Evolutionary conservation across 2,888 invertebrate genomes (phyloP).

Genomic region (Euproctis similis): DNA sequence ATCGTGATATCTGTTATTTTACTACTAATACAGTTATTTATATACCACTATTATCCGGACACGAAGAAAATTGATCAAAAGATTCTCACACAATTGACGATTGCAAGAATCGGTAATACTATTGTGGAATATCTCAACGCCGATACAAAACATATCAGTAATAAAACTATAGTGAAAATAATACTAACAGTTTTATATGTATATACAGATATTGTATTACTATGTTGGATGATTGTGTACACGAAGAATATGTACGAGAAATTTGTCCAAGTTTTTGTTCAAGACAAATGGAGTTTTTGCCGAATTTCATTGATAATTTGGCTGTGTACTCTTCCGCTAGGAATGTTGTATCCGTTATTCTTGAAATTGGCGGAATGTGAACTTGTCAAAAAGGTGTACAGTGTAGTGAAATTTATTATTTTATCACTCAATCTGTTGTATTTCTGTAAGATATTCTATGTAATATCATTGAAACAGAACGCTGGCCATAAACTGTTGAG

Average conservation of each 20-base stretch:
- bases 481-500: constrained; percentile 4
- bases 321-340: constrained; percentile 3
- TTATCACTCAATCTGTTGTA: constrained; percentile 29
- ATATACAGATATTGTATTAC: constrained; percentile 6
- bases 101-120: constrained; percentile 9
- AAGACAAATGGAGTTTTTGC: constrained; percentile 2
- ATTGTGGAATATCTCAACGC: constrained; percentile 5
- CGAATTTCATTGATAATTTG: constrained; percentile 3
- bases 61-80: constrained; percentile 11
- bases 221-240: constrained; percentile 12
- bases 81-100: constrained; percentile 8
- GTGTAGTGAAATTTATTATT: constrained; percentile 29
- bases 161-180: background rate
- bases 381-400: constrained; percentile 8
- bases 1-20: constrained; percentile 7
- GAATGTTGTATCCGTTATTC: constrained; percentile 2
- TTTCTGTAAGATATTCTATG: constrained; percentile 32
- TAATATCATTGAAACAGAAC: constrained; percentile 20
- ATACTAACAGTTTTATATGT: constrained; percentile 4
- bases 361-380: background rate
- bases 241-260: constrained; percentile 11
- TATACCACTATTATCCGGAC: constrained; percentile 3
- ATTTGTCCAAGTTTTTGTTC: constrained; percentile 8
- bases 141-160: constrained; percentile 2
- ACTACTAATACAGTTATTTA: constrained; percentile 4